These are phyloP conservation scores for Diuraphis noxia DNA, from an alignment of 1,140 invertebrate genomes.

Conservation along the genomic window DNA sequence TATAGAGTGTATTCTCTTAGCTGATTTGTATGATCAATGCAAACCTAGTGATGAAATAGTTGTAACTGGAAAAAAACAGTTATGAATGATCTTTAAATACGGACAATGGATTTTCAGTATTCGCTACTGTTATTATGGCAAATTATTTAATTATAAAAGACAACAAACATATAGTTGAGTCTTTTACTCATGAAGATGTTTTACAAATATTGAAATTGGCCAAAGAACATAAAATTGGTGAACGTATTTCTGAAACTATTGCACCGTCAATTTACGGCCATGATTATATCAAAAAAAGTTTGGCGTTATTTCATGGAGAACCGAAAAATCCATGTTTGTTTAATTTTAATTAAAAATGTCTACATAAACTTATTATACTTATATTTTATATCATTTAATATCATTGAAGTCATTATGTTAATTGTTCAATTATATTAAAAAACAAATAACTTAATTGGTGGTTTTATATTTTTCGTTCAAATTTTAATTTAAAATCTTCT, in stretches of 20 bases:
- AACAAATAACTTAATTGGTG: background rate
- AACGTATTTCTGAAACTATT: slow-evolving; percentile 91
- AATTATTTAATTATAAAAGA: slow-evolving; percentile 96
- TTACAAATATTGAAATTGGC: slow-evolving; percentile 82
- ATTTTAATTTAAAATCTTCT: background rate
- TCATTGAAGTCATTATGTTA: background rate
- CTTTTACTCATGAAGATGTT: slow-evolving; percentile 95
- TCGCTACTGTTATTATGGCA: slow-evolving; percentile 95
- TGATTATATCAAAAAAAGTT: slow-evolving; percentile 91
- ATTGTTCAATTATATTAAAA: background rate
- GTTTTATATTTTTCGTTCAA: background rate
- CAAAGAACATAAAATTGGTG: slow-evolving; percentile 90
- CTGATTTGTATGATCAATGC: slow-evolving; percentile 94
- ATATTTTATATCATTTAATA: no score
- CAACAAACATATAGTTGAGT: slow-evolving; percentile 85
- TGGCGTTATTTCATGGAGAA: slow-evolving; percentile 96
- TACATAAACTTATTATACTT: background rate
- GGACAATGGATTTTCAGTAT: slow-evolving; percentile 96
- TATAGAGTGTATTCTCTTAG: slow-evolving; percentile 93
- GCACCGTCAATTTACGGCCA: slow-evolving; percentile 99
- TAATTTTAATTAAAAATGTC: background rate
- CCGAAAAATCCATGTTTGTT: slow-evolving; percentile 89
- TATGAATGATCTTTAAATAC: slow-evolving; percentile 98
- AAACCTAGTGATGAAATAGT: slow-evolving; percentile 99
- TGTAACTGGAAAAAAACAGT: slow-evolving; percentile 85